These are phyloP conservation scores for Ptilodon capucinus DNA, from an alignment of 2,888 invertebrate species.

Conservation along the genomic window DNA sequence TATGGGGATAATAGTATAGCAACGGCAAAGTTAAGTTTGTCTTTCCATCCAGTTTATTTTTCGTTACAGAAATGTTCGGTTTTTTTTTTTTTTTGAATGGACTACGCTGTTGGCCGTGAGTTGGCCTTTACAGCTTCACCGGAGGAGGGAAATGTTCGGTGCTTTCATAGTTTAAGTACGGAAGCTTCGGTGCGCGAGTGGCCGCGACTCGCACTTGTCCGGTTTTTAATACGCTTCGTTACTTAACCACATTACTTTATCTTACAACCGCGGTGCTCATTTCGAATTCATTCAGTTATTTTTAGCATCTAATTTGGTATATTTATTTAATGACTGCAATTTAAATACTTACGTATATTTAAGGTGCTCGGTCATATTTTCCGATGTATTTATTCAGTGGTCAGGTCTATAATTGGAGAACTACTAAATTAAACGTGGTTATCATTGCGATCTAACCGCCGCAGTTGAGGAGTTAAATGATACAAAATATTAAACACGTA, in stretches of 20 bases:
- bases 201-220: no score
- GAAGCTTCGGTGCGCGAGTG: no score
- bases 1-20: no score
- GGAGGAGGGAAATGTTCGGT: no score
- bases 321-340: background rate
- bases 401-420: background rate
- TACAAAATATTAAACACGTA: slow-evolving; percentile 54
- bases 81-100: no score
- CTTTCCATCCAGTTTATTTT: no score
- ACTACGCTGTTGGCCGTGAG: no score
- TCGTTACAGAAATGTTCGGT: no score
- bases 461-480: slow-evolving; percentile 38
- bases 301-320: background rate
- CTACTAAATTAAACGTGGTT: slow-evolving; percentile 7
- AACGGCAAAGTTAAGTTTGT: no score
- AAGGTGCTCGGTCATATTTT: background rate
- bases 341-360: background rate
- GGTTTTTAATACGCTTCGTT: background rate
- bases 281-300: background rate
- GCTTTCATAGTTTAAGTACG: no score
- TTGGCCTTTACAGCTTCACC: no score
- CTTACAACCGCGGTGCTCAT: background rate
- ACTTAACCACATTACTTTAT: background rate
- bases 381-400: background rate
- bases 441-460: slow-evolving; percentile 6